phyloP scores from a whole-genome alignment of 1,140 invertebrate genomes.

The Cydia fagiglandana region DNA sequence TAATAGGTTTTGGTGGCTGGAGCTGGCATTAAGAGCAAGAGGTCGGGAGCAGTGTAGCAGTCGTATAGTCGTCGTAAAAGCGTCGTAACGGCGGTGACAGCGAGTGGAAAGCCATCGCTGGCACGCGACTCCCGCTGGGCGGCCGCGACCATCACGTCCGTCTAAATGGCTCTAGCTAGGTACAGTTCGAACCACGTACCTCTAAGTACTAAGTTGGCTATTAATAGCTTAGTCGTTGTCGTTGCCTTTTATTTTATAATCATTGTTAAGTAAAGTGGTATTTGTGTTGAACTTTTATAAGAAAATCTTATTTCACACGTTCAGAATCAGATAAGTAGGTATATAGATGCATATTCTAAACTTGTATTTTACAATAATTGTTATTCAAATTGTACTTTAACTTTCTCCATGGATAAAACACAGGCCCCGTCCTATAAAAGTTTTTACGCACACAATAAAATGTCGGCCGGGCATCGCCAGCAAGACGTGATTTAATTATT shows the following conservation, averaged over 20 bases:
- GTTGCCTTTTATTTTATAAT: too few relatives aligned
- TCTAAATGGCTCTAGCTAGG: constrained; percentile 32
- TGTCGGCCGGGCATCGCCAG: background rate
- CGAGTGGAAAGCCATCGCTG: constrained; percentile 52
- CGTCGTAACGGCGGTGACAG: constrained; percentile 53
- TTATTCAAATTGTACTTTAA: too few relatives aligned
- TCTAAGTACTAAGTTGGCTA: background rate
- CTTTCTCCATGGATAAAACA: background rate
- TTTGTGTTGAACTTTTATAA: too few relatives aligned
- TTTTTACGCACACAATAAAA: constrained; percentile 17
- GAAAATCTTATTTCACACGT: too few relatives aligned
- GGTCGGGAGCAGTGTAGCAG: constrained; percentile 39
- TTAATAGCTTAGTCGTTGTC: background rate
- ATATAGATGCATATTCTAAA: too few relatives aligned
- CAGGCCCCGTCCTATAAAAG: background rate
- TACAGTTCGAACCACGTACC: background rate
- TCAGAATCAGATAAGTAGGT: too few relatives aligned
- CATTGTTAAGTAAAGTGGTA: too few relatives aligned
- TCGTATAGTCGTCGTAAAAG: constrained; percentile 56
- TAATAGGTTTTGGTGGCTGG: constrained; percentile 47
- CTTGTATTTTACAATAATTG: too few relatives aligned
- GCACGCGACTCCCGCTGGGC: constrained; percentile 59
- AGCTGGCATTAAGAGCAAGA: constrained; percentile 61
- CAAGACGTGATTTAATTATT: constrained; percentile 32
- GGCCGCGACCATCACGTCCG: constrained; percentile 7